phyloP scores from a whole-genome alignment of 2,113 vertebrate species.

The Ctenomys sociabilis region DNA sequence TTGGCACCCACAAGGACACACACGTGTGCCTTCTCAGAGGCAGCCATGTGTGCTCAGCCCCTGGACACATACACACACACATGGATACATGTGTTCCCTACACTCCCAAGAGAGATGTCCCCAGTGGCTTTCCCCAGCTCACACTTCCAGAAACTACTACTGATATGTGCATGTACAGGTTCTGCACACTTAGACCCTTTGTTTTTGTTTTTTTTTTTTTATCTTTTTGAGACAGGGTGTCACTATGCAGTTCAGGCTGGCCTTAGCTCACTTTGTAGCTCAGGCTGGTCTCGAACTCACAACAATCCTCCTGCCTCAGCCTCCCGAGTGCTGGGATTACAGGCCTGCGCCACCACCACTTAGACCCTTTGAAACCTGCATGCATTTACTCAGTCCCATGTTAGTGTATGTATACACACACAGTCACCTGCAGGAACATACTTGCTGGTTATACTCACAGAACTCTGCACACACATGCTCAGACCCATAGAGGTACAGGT shows the following conservation, averaged over 20 bases:
- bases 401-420: too few relatives aligned
- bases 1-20: background rate
- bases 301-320: too few relatives aligned
- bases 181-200: background rate
- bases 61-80: background rate
- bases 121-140: background rate
- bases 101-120: background rate
- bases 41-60: background rate
- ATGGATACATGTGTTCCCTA: background rate
- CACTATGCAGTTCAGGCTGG: too few relatives aligned
- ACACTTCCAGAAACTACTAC: background rate
- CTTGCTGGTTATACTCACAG: background rate
- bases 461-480: background rate
- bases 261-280: too few relatives aligned
- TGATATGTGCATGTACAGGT: fast-evolving
- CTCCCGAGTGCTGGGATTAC: too few relatives aligned
- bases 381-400: background rate
- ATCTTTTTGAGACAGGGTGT: too few relatives aligned
- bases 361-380: too few relatives aligned
- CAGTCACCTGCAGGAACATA: background rate
- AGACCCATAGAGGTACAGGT: background rate
- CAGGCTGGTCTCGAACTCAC: too few relatives aligned
- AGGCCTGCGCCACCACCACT: too few relatives aligned
- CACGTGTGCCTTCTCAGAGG: background rate
- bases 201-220: too few relatives aligned